Conservation (phyloP, 2,113 vertebrate species). For the Capreolus pygargus region DNA sequence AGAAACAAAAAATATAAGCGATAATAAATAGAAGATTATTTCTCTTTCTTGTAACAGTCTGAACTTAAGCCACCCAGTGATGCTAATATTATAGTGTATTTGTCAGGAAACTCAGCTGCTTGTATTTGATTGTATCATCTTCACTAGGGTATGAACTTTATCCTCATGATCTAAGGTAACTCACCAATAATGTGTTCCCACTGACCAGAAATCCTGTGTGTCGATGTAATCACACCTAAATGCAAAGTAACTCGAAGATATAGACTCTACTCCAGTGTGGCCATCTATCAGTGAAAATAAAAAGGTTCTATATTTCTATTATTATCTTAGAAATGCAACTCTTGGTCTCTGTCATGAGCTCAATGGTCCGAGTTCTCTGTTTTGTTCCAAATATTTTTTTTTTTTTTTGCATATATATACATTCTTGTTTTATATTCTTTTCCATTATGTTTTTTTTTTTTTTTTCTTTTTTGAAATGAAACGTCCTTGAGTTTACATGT, state of each 20-base stretch:
- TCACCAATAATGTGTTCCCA: not conserved
- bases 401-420: too few relatives aligned
- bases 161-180: not conserved
- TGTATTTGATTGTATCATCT: not conserved
- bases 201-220: not conserved
- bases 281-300: not conserved
- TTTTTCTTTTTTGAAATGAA: too few relatives aligned
- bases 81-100: not conserved
- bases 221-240: not conserved
- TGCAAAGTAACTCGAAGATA: not conserved
- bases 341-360: not conserved
- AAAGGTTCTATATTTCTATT: not conserved
- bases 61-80: not conserved
- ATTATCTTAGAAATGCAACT: not conserved
- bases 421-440: too few relatives aligned
- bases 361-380: not conserved
- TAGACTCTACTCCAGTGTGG: too few relatives aligned
- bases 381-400: not conserved
- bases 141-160: rapidly evolving
- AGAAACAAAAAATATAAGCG: not conserved
- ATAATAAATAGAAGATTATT: not conserved
- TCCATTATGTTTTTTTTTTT: too few relatives aligned
- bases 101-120: not conserved
- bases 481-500: too few relatives aligned
- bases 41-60: not conserved